These are phyloP conservation scores for Mesitornis unicolor DNA, from an alignment of 2,113 vertebrate species.

Conservation along the genomic window DNA sequence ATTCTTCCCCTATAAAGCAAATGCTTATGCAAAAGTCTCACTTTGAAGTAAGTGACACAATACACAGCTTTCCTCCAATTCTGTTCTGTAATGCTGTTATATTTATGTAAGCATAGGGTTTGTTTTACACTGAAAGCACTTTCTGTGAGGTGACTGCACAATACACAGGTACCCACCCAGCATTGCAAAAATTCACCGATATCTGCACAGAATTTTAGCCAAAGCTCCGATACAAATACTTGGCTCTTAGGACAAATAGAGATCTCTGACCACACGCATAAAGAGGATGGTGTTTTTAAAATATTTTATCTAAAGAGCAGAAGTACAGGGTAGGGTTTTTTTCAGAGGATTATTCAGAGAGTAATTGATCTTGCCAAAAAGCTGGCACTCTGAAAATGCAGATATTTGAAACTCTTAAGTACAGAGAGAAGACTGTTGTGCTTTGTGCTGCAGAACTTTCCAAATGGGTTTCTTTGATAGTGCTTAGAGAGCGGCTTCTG, in stretches of 20 bases:
- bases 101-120: background rate
- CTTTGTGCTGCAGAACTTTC: background rate
- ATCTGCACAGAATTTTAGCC: background rate
- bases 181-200: background rate
- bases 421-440: background rate
- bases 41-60: constrained; percentile 12
- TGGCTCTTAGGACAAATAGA: background rate
- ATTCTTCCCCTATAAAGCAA: background rate
- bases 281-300: background rate
- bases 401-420: background rate
- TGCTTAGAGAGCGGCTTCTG: background rate
- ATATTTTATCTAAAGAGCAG: background rate
- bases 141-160: background rate
- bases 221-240: background rate
- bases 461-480: background rate
- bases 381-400: background rate
- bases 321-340: background rate
- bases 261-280: background rate
- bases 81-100: background rate
- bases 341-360: background rate
- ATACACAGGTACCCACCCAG: background rate
- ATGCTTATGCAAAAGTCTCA: background rate
- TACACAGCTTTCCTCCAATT: background rate
- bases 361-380: background rate
- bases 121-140: background rate